Percentiles rank a stretch among this genome's conserved stretches.
These are phyloP conservation scores for Denticeps clupeoides DNA, from an alignment of 2,797 vertebrate genomes.

Conservation along the genomic window DNA sequence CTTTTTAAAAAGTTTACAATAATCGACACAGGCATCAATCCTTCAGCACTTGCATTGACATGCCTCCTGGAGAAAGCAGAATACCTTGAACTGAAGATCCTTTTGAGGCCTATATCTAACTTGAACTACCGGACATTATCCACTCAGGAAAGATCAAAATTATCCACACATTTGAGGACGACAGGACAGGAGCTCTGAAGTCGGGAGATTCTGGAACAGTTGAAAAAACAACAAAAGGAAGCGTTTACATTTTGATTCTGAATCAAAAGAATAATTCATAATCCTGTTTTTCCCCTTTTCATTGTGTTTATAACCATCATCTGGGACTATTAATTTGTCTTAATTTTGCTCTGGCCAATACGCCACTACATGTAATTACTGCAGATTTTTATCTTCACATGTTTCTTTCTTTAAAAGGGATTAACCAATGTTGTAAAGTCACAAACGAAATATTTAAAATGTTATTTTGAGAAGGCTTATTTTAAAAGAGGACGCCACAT, in stretches of 20 bases:
- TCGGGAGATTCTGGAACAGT: neutral
- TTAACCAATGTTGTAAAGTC: conserved; percentile 20
- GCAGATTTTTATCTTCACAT: neutral
- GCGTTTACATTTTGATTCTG: conserved; percentile 29
- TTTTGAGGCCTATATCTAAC: too few relatives aligned
- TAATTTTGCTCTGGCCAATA: neutral
- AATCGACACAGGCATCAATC: neutral
- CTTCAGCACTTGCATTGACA: too few relatives aligned
- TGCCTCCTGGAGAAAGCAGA: too few relatives aligned
- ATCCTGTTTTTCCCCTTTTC: too few relatives aligned
- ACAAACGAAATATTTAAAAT: conserved; percentile 41
- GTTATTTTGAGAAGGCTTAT: conserved; percentile 42
- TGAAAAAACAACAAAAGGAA: neutral
- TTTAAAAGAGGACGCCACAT: conserved; percentile 46
- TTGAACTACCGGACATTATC: neutral
- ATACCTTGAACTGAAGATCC: too few relatives aligned
- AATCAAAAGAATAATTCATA: conserved; percentile 41
- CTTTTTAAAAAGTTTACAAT: neutral
- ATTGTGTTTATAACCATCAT: too few relatives aligned
- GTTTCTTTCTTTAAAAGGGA: neutral
- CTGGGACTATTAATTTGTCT: too few relatives aligned
- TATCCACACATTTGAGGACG: neutral
- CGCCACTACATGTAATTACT: too few relatives aligned
- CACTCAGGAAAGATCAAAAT: neutral
- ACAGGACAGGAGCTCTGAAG: neutral